A percentile compares a stretch with the other conserved stretches of the same genome.
Evolutionary conservation across 2,888 invertebrate genomes (phyloP).

Genomic region (Itoplectis maculator): DNA sequence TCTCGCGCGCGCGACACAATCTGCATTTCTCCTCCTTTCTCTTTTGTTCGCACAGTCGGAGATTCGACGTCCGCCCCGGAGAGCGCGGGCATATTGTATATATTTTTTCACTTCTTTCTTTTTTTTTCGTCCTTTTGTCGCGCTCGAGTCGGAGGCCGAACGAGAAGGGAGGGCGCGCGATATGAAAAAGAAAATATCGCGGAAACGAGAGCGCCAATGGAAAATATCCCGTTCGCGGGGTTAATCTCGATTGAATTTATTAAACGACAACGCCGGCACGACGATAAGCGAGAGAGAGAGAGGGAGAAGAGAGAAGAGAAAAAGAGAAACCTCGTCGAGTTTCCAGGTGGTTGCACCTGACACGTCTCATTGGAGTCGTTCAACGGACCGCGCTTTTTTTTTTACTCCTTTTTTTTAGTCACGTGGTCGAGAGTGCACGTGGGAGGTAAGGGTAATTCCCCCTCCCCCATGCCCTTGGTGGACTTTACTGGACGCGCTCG

Average conservation of each 20-base stretch:
- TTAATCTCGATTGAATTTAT: slow-evolving; percentile 44
- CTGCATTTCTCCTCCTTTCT: slow-evolving; percentile 54
- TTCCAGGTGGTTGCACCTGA: not conserved
- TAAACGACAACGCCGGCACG: not conserved
- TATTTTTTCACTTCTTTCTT: slow-evolving; percentile 27
- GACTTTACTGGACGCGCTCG: not conserved
- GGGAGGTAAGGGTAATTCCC: no score
- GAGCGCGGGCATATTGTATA: slow-evolving; percentile 52
- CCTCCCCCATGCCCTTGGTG: no score
- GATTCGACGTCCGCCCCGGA: slow-evolving; percentile 37
- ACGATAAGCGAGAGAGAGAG: not conserved
- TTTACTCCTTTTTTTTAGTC: not conserved
- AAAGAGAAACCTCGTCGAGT: no score
- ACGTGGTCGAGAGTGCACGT: not conserved
- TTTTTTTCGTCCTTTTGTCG: slow-evolving; percentile 22
- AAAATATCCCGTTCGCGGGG: not conserved
- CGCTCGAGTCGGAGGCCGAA: slow-evolving; percentile 4
- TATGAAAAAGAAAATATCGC: slow-evolving; percentile 37
- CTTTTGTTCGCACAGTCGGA: slow-evolving; percentile 53
- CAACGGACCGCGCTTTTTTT: not conserved
- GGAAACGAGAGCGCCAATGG: not conserved
- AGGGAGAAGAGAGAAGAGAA: no score
- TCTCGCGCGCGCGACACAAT: slow-evolving; percentile 57
- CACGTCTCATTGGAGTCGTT: not conserved
- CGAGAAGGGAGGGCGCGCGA: not conserved